Conservation (phyloP, 2,888 invertebrate genomes). For the Shargacucullia verbasci region DNA sequence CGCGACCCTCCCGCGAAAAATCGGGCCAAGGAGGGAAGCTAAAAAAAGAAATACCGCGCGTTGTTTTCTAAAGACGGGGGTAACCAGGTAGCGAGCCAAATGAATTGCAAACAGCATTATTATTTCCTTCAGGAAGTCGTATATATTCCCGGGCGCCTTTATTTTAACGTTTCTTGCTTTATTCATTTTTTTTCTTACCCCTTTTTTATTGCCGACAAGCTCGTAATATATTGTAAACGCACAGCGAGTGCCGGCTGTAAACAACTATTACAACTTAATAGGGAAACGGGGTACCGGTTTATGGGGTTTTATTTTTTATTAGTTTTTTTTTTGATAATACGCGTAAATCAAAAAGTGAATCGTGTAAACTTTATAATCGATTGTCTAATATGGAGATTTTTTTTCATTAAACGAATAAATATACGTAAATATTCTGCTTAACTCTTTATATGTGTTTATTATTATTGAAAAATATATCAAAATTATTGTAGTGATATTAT, state of each 20-base stretch:
- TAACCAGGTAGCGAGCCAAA: conserved; percentile 87
- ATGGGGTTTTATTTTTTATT: conserved; percentile 56
- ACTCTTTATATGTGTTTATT: no score
- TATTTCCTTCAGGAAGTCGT: conserved; percentile 89
- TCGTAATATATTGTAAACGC: conserved; percentile 88
- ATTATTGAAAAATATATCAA: no score
- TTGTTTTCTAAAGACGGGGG: conserved; percentile 85
- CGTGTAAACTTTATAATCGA: no score
- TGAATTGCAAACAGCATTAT: conserved; percentile 90
- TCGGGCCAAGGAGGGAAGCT: conserved; percentile 71
- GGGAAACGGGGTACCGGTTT: conserved; percentile 69
- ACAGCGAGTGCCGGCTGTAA: conserved; percentile 84
- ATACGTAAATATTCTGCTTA: no score
- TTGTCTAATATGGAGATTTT: no score
- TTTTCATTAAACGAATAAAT: no score
- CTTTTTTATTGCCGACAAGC: conserved; percentile 87
- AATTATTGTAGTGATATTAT: no score
- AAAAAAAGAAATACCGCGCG: conserved; percentile 76
- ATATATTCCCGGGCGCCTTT: conserved; percentile 87
- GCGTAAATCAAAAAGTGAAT: not conserved
- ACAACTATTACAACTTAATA: conserved; percentile 88
- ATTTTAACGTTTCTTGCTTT: conserved; percentile 86
- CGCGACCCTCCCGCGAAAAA: conserved; percentile 81
- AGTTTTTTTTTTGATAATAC: conserved; percentile 40
- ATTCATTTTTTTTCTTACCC: conserved; percentile 85